phyloP scores from a whole-genome alignment of 1,140 invertebrate species.

The Saccostrea cuccullata region DNA sequence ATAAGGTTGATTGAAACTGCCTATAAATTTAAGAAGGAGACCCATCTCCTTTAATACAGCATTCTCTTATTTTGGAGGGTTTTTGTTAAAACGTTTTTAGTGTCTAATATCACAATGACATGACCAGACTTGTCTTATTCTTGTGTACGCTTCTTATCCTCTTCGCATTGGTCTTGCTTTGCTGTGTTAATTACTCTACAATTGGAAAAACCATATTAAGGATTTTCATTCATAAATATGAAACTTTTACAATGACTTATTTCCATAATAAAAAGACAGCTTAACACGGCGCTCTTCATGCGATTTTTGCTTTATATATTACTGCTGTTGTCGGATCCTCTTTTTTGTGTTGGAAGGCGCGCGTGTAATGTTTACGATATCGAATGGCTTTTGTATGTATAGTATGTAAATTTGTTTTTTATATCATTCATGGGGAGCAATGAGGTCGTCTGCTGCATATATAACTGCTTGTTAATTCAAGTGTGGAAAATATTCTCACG shows the following conservation, averaged over 20 bases:
- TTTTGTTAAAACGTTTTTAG: slow-evolving; percentile 26
- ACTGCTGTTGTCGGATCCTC: neutral
- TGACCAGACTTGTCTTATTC: neutral
- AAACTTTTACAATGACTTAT: slow-evolving; percentile 26
- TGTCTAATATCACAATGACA: neutral
- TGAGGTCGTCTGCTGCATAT: slow-evolving; percentile 29
- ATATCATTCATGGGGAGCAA: slow-evolving; percentile 28
- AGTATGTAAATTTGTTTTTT: slow-evolving; percentile 35
- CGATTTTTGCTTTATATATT: neutral
- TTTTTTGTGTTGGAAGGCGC: slow-evolving; percentile 12
- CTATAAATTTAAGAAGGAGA: neutral
- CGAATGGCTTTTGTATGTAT: slow-evolving; percentile 28
- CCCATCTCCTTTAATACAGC: neutral
- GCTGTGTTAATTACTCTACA: neutral
- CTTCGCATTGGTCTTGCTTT: neutral
- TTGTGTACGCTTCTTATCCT: neutral
- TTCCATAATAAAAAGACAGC: neutral
- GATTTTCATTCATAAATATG: slow-evolving; percentile 35
- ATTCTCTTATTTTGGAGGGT: neutral
- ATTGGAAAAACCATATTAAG: slow-evolving; percentile 15
- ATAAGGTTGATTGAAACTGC: neutral
- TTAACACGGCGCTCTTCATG: neutral
- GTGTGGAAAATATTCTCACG: slow-evolving; percentile 35
- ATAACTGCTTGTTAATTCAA: slow-evolving; percentile 32
- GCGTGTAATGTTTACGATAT: slow-evolving; percentile 33